These are phyloP conservation scores for Vollenhovia emeryi DNA, from an alignment of 1,140 invertebrate genomes.

Conservation along the genomic window DNA sequence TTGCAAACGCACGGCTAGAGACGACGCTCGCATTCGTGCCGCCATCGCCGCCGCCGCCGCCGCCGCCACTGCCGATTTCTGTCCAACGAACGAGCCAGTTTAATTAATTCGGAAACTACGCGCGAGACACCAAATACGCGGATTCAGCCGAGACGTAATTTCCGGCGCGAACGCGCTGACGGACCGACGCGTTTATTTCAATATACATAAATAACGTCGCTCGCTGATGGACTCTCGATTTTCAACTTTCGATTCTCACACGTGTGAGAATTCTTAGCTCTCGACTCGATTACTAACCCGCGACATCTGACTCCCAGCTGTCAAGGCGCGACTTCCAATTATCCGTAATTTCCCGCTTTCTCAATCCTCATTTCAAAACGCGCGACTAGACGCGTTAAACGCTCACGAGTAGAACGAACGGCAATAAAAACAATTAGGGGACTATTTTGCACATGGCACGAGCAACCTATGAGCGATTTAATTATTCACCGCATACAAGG, in stretches of 20 bases:
- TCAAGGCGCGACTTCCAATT: background rate
- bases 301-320: background rate
- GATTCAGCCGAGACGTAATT: conserved; percentile 14
- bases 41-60: too few species aligned
- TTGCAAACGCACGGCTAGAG: conserved; percentile 19
- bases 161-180: background rate
- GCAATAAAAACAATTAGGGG: conserved; percentile 6
- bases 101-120: conserved; percentile 46
- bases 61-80: background rate
- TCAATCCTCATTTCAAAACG: background rate
- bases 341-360: background rate
- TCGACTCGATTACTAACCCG: background rate
- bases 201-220: conserved; percentile 5
- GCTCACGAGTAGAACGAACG: background rate
- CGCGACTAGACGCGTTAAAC: background rate
- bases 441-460: background rate
- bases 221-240: background rate
- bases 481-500: conserved; percentile 21
- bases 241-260: background rate
- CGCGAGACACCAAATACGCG: background rate
- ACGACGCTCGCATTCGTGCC: background rate
- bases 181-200: conserved; percentile 9
- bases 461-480: background rate
- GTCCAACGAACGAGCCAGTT: background rate
- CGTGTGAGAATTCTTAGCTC: background rate